These are phyloP conservation scores for Corythucha ciliata DNA, from an alignment of 2,888 invertebrate genomes.

Conservation along the genomic window DNA sequence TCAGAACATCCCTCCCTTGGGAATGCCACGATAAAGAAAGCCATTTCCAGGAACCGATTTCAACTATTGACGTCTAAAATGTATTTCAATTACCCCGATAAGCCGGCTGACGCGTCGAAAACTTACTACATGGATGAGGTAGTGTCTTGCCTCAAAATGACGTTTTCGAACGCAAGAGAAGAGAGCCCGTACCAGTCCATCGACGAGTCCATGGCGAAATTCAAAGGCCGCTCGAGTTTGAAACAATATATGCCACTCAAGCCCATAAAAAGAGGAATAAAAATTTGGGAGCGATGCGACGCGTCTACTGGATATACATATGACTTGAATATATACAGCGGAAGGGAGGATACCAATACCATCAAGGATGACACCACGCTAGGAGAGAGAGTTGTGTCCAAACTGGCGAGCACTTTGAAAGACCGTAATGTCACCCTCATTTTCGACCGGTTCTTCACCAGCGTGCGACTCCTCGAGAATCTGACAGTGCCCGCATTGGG, in stretches of 20 bases:
- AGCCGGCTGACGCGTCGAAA: too few species aligned
- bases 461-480: not conserved
- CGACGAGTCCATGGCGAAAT: slow-evolving; percentile 33
- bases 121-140: too few species aligned
- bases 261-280: slow-evolving; percentile 33
- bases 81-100: too few species aligned
- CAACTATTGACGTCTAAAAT: too few species aligned
- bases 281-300: slow-evolving; percentile 33
- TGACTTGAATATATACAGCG: not conserved
- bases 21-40: too few species aligned
- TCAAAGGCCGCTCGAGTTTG: slow-evolving; percentile 31
- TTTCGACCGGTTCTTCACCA: not conserved
- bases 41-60: too few species aligned
- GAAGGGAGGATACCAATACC: not conserved
- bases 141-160: slow-evolving; percentile 31
- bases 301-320: slow-evolving; percentile 1
- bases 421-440: not conserved
- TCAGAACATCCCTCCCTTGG: too few species aligned
- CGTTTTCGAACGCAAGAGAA: slow-evolving; percentile 22
- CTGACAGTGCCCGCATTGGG: too few species aligned
- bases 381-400: not conserved
- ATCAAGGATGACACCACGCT: too few species aligned
- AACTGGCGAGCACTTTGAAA: not conserved
- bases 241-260: slow-evolving; percentile 34
- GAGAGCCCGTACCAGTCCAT: slow-evolving; percentile 26